phyloP scores from a whole-genome alignment of 64 coral and sea anemone species.

The Cladopsammia gracilis region DNA sequence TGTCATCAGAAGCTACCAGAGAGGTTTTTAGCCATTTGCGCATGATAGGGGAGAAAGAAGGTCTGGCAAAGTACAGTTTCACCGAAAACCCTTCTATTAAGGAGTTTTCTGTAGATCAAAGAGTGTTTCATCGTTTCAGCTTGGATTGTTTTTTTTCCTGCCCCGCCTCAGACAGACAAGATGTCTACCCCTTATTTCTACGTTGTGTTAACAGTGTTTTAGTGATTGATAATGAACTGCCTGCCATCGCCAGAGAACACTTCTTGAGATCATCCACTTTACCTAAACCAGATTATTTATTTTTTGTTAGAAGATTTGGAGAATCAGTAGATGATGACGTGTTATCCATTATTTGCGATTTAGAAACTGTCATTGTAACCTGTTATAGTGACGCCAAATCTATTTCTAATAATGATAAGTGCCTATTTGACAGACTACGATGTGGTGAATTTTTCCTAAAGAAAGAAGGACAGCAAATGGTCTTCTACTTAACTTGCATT shows the following conservation, averaged over 20 bases:
- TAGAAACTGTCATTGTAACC: background rate
- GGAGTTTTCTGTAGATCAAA: background rate
- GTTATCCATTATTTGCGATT: background rate
- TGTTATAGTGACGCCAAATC: background rate
- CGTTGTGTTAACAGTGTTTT: background rate
- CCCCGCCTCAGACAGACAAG: background rate
- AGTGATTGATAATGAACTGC: background rate
- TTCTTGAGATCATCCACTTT: background rate
- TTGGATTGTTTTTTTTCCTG: background rate
- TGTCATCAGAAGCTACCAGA: conserved; percentile 17
- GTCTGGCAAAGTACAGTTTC: background rate
- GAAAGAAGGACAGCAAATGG: background rate
- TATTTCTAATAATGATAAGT: background rate
- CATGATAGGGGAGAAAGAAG: background rate
- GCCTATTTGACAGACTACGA: background rate
- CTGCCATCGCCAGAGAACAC: background rate
- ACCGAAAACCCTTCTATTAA: background rate
- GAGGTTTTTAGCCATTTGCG: background rate
- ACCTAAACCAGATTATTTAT: background rate
- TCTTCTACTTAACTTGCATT: background rate
- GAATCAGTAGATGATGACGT: background rate
- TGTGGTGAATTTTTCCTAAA: background rate
- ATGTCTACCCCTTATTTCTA: background rate
- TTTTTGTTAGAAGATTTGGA: background rate
- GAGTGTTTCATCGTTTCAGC: background rate